Percentiles rank a stretch among this genome's conserved stretches.
These are phyloP conservation scores for Corydoras sp. DNA, from an alignment of 2,113 vertebrate species.

Conservation along the genomic window DNA sequence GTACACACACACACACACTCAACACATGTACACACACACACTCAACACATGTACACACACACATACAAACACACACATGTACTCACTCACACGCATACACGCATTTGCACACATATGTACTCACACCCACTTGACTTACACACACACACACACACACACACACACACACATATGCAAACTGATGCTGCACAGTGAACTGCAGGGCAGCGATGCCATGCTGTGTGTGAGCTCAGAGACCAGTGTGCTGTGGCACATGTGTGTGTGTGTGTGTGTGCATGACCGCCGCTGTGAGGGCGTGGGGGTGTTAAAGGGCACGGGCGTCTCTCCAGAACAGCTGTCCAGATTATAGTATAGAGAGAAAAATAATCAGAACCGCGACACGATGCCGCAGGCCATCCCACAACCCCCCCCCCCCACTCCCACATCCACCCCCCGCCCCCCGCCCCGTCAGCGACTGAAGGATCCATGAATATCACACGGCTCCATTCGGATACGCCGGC, in stretches of 20 bases:
- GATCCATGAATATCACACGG: not conserved
- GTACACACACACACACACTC: too few species aligned
- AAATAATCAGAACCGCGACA: constrained; percentile 33
- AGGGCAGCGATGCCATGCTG: constrained; percentile 38
- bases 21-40: too few species aligned
- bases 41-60: too few species aligned
- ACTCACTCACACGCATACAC: too few species aligned
- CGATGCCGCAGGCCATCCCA: constrained; percentile 43
- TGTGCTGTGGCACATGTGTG: constrained; percentile 19
- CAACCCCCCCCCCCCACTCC: too few species aligned
- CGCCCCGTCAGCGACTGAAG: not conserved
- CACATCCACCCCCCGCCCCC: not conserved
- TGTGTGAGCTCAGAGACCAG: constrained; percentile 37
- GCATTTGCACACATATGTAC: not conserved
- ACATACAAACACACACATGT: too few species aligned
- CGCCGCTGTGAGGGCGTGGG: constrained; percentile 37
- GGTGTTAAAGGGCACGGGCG: constrained; percentile 36
- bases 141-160: too few species aligned
- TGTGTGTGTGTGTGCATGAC: constrained; percentile 14
- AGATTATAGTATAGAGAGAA: constrained; percentile 65
- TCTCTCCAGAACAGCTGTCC: constrained; percentile 64
- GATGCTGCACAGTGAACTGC: constrained; percentile 6
- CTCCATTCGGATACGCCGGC: constrained; percentile 41
- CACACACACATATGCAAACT: too few species aligned
- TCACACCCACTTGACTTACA: too few species aligned